Conservation (phyloP, 2,888 invertebrate species). For the Cotesia congregata region DNA sequence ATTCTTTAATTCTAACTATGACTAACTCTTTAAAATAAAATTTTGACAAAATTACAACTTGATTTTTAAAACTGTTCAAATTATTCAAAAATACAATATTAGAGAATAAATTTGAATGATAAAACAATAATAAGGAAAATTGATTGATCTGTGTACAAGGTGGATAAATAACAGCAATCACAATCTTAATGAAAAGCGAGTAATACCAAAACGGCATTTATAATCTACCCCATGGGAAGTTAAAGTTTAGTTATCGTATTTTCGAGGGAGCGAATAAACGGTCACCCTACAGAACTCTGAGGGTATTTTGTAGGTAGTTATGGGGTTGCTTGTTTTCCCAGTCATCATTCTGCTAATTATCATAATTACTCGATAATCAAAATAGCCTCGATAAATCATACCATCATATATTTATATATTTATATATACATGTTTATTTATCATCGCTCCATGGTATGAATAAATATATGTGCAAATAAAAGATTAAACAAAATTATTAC, state of each 20-base stretch:
- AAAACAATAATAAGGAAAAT: not conserved
- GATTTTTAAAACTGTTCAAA: not conserved
- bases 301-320: slow-evolving; percentile 3
- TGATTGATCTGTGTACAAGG: not conserved
- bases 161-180: not conserved
- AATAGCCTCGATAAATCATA: not conserved
- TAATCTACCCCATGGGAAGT: slow-evolving; percentile 22
- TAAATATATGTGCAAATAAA: no score
- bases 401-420: no score
- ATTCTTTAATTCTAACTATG: no score
- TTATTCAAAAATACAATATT: not conserved
- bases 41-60: no score
- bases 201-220: slow-evolving; percentile 17
- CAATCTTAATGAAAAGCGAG: not conserved
- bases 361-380: slow-evolving; percentile 4
- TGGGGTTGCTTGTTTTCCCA: slow-evolving; percentile 1
- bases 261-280: slow-evolving; percentile 26
- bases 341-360: slow-evolving; percentile 4
- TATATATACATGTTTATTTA: no score
- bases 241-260: slow-evolving; percentile 31
- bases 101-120: not conserved
- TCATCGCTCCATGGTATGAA: no score
- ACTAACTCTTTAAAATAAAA: no score
- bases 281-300: slow-evolving; percentile 13
- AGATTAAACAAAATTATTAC: no score